Conservation (phyloP, 2,888 invertebrate genomes). For the Pimpla rufipes region DNA sequence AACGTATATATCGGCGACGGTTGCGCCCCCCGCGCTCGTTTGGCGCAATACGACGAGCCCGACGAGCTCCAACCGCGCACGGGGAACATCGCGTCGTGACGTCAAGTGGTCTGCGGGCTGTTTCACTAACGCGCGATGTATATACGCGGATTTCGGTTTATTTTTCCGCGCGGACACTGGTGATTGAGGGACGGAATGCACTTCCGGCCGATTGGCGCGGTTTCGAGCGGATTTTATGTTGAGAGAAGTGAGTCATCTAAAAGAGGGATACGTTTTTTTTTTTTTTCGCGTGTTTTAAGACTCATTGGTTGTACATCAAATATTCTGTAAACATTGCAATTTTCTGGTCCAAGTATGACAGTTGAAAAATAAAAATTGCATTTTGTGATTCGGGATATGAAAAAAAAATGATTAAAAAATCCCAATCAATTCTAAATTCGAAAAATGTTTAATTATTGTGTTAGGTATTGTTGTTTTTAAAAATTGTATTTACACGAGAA, state of each 20-base stretch:
- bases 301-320: too few relatives aligned
- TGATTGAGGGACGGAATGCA: background rate
- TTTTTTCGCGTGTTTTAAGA: too few relatives aligned
- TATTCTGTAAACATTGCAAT: too few relatives aligned
- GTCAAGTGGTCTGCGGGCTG: background rate
- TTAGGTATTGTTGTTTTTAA: background rate
- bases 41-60: background rate
- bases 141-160: slow-evolving; percentile 1
- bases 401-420: too few relatives aligned
- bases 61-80: background rate
- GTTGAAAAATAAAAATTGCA: too few relatives aligned
- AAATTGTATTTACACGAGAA: background rate
- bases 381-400: too few relatives aligned
- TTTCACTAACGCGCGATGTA: background rate
- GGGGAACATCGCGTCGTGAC: background rate
- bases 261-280: too few relatives aligned
- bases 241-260: too few relatives aligned
- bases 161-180: background rate
- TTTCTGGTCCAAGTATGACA: too few relatives aligned
- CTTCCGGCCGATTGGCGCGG: background rate
- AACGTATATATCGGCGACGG: slow-evolving; percentile 62
- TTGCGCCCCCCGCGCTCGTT: slow-evolving; percentile 1
- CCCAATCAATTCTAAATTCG: background rate
- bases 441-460: background rate
- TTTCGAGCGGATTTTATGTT: too few relatives aligned